Conservation (phyloP, 2,888 invertebrate species). For the Pammene fasciana region DNA sequence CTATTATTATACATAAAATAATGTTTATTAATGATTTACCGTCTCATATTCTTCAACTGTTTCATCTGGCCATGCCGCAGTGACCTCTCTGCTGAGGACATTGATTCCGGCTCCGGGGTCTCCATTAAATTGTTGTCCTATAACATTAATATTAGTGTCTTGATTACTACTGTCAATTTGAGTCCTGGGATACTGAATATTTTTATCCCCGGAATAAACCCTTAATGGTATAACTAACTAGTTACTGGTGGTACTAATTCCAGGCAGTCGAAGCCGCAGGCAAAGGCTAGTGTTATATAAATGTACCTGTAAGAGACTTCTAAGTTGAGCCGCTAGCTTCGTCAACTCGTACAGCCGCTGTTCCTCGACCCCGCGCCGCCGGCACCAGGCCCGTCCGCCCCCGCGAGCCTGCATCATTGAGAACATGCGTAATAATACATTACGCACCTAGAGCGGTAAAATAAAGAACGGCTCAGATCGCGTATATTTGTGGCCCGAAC, state of each 20-base stretch:
- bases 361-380: conserved; percentile 95
- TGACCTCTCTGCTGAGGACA: conserved; percentile 89
- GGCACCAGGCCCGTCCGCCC: conserved; percentile 91
- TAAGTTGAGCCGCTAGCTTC: conserved; percentile 95
- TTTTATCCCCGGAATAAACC: no score
- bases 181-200: no score
- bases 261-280: no score
- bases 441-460: no score
- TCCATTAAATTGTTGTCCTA: conserved; percentile 86
- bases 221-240: no score
- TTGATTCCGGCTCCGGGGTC: conserved; percentile 71
- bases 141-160: conserved; percentile 29
- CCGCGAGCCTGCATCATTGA: conserved; percentile 65
- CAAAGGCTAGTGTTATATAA: no score
- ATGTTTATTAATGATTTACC: conserved; percentile 57
- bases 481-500: no score
- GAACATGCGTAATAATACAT: no score
- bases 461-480: no score
- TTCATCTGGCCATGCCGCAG: conserved; percentile 95
- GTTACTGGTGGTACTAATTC: no score
- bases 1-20: no score
- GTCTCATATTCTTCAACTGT: conserved; percentile 91
- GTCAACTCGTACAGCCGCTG: conserved; percentile 98
- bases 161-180: no score
- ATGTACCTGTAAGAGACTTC: conserved; percentile 88